Conservation (phyloP, 2,797 vertebrate genomes). For the Emydoidea blandingii region DNA sequence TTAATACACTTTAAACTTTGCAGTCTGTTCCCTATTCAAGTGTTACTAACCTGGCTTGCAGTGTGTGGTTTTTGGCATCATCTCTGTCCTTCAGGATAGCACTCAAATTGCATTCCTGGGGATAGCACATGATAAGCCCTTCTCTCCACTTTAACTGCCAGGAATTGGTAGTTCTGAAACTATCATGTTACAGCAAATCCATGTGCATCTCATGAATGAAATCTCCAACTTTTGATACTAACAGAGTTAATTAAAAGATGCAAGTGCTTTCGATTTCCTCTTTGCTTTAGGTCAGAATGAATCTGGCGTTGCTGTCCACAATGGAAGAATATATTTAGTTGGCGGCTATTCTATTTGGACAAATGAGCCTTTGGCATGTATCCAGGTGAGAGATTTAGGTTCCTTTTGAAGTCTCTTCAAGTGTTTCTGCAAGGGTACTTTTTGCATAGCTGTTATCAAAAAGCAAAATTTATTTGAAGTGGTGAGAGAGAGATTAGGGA, state of each 20-base stretch:
- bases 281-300: slow-evolving; percentile 93
- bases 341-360: slow-evolving; percentile 99
- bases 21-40: background rate
- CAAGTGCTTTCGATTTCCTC: slow-evolving; percentile 72
- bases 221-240: slow-evolving; percentile 12
- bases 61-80: background rate
- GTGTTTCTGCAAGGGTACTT: slow-evolving; percentile 53
- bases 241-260: slow-evolving; percentile 74
- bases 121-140: background rate
- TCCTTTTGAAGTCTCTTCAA: slow-evolving; percentile 69
- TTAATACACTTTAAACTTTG: background rate
- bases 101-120: background rate
- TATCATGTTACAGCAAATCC: background rate
- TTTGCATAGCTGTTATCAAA: slow-evolving; percentile 52
- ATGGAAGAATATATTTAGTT: slow-evolving; percentile 97
- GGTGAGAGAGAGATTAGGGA: slow-evolving; percentile 12
- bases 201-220: background rate
- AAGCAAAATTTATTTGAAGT: slow-evolving; percentile 30
- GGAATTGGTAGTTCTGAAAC: background rate
- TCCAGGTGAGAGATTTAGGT: slow-evolving; percentile 89
- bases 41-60: background rate
- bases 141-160: background rate
- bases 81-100: background rate
- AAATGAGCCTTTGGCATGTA: slow-evolving; percentile 97
- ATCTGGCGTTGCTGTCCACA: slow-evolving; percentile 95